Base-by-base conservation (phyloP, 2,113 vertebrate species). In the Lycaon pictus region DNA sequence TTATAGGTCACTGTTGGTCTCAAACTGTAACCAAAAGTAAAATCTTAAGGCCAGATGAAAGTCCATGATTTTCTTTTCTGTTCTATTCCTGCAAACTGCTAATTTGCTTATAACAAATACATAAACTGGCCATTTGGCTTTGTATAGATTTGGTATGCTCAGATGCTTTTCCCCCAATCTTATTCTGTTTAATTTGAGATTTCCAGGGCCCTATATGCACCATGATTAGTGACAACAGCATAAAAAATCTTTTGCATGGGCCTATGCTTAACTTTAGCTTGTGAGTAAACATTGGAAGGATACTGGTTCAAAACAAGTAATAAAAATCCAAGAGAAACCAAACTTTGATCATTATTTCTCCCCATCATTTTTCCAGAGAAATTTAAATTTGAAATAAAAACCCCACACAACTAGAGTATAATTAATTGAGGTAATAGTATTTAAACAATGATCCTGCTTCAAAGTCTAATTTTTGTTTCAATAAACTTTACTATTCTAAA, bases 401-500 rank as follows among this genome's bases (percentile, higher is more conserved):
- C 6, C 22, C 43, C 62, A 43, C 71, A 48, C 72, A 62, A 19
- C 17, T 67, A 90, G 37, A 37, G 29, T 96, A 71, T 83, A 95
- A 60, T 79, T 84, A 90, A 93, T 93, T 95, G 43, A 94, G 51
- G 67, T 91, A 79, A 60, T 88, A 72, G 19, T 96, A 81, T 90
- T 95, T 60, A 88, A 93, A 32, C 37, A 90, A 48, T 60, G 17
- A 53, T 89, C 60, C 91, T 62, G 32, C 74, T 97, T 88, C 65
- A 93, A 97, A 96, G 91, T 71, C 55, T 92, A 93, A 80, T 95
- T 96, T 48, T 92, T 74, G 13, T 95, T 97, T 79, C 60, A 87
- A 51, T 60, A 89, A 55, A 53, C 17, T 92, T 93, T 90, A 90
- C 32, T 91, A 3, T 95, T 84, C 43, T 22, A 69, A 76, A 96